Evolutionary conservation across 1,140 invertebrate species (phyloP).

Genomic region (Mya arenaria): DNA sequence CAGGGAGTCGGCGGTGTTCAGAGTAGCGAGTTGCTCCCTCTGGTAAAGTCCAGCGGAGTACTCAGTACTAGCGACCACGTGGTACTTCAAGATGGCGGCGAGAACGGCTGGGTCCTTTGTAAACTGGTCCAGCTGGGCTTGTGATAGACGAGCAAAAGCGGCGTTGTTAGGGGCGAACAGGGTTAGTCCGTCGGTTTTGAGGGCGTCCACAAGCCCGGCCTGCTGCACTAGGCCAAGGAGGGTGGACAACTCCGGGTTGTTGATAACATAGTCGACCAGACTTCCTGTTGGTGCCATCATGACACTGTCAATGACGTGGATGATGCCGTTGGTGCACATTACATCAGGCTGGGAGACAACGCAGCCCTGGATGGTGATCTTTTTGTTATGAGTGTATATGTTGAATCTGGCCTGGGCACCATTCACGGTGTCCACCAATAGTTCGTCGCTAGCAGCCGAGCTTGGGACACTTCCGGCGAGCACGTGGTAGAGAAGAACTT

Average conservation of each 20-base stretch:
- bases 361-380: no score
- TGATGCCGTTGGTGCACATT: conserved; percentile 43
- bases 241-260: conserved; percentile 50
- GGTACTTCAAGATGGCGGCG: neutral
- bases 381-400: conserved; percentile 49
- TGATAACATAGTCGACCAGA: conserved; percentile 54
- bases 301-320: conserved; percentile 60
- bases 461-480: conserved; percentile 74
- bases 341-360: conserved; percentile 31
- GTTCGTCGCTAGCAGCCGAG: conserved; percentile 55
- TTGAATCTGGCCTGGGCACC: conserved; percentile 58
- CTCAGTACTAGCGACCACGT: conserved; percentile 4
- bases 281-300: conserved; percentile 54
- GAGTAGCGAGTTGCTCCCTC: neutral
- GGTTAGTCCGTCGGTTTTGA: conserved; percentile 81
- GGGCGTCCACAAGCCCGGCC: conserved; percentile 36
- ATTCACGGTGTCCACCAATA: conserved; percentile 44
- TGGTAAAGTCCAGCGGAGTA: conserved; percentile 9
- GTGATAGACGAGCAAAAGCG: conserved; percentile 84
- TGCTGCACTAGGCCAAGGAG: conserved; percentile 44
- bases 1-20: conserved; percentile 3
- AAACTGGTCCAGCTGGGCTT: neutral
- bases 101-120: neutral
- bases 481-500: conserved; percentile 89
- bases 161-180: conserved; percentile 93